Evolutionary conservation across 2,888 invertebrate genomes (phyloP).

Genomic region (Conistra vaccinii): DNA sequence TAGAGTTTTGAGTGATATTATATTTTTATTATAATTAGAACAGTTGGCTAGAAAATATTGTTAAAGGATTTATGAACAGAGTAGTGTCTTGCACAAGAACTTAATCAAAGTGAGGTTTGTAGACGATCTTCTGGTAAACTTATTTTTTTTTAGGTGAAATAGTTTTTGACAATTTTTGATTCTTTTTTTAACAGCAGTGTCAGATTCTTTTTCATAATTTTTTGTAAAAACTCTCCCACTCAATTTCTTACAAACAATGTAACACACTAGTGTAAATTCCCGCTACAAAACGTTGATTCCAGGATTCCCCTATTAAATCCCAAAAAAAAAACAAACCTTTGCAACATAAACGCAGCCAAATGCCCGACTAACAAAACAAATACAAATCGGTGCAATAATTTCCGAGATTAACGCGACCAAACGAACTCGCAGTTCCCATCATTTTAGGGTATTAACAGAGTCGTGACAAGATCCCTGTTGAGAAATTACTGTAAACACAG

Average conservation of each 20-base stretch:
- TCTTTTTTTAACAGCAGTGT: background rate
- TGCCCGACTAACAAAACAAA: constrained; percentile 31
- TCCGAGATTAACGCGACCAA: constrained; percentile 61
- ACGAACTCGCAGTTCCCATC: constrained; percentile 64
- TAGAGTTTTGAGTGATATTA: constrained; percentile 28
- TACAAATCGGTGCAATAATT: constrained; percentile 66
- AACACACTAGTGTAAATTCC: background rate
- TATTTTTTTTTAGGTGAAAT: background rate
- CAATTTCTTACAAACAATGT: background rate
- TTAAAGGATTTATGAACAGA: no score
- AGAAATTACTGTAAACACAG: constrained; percentile 68
- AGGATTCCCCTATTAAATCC: background rate
- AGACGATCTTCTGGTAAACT: background rate
- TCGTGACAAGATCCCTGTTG: constrained; percentile 70
- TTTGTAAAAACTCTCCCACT: background rate
- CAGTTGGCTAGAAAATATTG: background rate
- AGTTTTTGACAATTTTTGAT: background rate
- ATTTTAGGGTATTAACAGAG: constrained; percentile 66
- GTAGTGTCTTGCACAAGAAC: background rate
- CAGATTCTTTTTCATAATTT: no score
- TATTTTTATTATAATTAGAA: background rate
- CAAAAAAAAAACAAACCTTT: background rate
- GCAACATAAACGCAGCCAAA: constrained; percentile 36
- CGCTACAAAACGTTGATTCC: background rate
- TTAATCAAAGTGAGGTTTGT: no score